Base-by-base conservation (phyloP, 2,113 vertebrate genomes). In the Turnix velox region DNA sequence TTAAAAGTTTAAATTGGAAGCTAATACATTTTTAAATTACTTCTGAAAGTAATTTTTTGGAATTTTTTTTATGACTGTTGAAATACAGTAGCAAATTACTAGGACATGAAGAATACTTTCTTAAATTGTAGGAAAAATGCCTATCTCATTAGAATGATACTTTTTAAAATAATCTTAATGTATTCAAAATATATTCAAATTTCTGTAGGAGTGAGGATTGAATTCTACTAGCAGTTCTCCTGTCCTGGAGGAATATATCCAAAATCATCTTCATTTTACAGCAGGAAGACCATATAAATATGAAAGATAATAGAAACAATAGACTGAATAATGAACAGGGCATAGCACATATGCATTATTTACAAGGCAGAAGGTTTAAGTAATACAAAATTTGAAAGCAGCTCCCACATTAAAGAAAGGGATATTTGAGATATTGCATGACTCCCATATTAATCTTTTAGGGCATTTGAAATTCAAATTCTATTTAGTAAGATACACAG, bases 131-230 rank as follows among this genome's bases (percentile, higher is more conserved):
- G n/a, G 62, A 85, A 85, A 52, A 91, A 89, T 69, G 71, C 37
- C 66, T 84, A 46, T 16, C 72, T 62, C n/a, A n/a, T n/a, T n/a
- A 84, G 54, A 89, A 87, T 13, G 24, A 5, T 84, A 59, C 43
- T n/a, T 82, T 94, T 75, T 52, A 62, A 92, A 54, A 92, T 89
- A 62, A 82, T 76, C 93, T 92, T 93, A 91, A 95, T 82, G 54
- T 7, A 92, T 93, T 95, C 58, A 84, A 87, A 91, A 85, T 43
- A 73, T 73, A 96, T 93, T 93, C 42, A 46, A 73, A 92, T 85
- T 96, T 91, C 46, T 66, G 40, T 48, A 83, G 24, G 22, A 92
- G 30, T 90, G 3, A 84, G 15, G 17, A 93, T 6, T 82, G 62
- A 87, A 91, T 87, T 89, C 79, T 46, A 77, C 55, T 71, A 94